Base-by-base conservation (phyloP, 1,140 invertebrate genomes). In the Bombus cullumanus region DNA sequence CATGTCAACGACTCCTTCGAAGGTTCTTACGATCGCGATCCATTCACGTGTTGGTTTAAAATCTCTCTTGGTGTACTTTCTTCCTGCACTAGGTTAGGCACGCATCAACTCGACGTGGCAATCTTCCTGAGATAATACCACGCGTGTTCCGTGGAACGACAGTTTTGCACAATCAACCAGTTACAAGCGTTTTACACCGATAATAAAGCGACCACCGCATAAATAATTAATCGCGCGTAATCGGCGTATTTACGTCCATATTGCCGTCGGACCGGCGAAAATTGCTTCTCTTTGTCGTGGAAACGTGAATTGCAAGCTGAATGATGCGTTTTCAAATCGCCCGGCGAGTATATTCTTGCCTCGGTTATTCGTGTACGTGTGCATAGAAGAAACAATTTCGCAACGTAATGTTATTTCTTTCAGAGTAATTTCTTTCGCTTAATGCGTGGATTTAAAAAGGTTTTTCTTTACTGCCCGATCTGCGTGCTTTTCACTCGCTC, bases 201-300 rank as follows among this genome's bases (percentile, higher is more conserved):
- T 69, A 81, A 89, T 87, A 84, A 85, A 83, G 39, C 71, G 34
- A 37, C 75, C 74, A 37, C 28, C 43, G 79, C 41, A 80, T 83
- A 90, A 89, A 90, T 90, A 90, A 89, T 90, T 87, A 89, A 89
- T 81, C 78, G 75, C 39, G 76, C 41, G 78, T 85, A 74, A 89
- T 89, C 88, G 81, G 79, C 68, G 79, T 77, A 69, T 89, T 88
- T 88, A 79, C 88, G 66, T 74, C 66, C 79, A 37, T 69, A 43
- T 62, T 72, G 59, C 83, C 41, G 25, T 28, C 34, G 28, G 25
- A 39, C 18, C 66, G 41, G n/a, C 66, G 43, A 77, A 83, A 89
- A 89, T 89, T 86, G 76, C 88, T 57, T 83, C 83, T 62, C 83
- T 86, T 86, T 83, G 88, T 86, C 77, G 77, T n/a, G 77, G 68